Evolutionary conservation across 2,888 invertebrate genomes (phyloP).

Genomic region (Synanthedon formicaeformis): DNA sequence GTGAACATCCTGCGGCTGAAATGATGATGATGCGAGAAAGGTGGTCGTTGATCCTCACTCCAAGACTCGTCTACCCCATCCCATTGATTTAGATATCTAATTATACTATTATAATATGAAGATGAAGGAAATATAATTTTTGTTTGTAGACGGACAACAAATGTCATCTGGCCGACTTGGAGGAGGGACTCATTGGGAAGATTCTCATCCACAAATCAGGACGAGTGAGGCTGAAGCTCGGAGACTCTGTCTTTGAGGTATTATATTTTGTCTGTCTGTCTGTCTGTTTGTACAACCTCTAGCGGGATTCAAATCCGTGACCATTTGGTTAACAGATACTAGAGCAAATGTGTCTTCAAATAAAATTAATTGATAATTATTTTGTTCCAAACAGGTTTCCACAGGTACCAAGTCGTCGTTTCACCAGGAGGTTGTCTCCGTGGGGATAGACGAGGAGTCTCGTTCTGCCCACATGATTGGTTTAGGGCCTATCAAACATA

Average conservation of each 20-base stretch:
- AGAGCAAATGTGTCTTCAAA: too few species aligned
- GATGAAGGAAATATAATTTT: neutral
- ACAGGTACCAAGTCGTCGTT: slow-evolving; percentile 71
- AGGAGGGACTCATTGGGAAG: slow-evolving; percentile 72
- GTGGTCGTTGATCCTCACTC: too few species aligned
- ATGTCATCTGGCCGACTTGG: slow-evolving; percentile 53
- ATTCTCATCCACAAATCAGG: slow-evolving; percentile 71
- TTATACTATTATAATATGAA: too few species aligned
- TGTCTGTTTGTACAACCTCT: too few species aligned
- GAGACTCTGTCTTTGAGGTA: slow-evolving; percentile 69
- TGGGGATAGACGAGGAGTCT: slow-evolving; percentile 57
- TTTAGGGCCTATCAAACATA: slow-evolving; percentile 68
- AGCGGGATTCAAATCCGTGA: too few species aligned
- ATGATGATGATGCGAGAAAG: too few species aligned
- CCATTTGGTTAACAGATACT: too few species aligned
- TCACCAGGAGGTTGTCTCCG: slow-evolving; percentile 70
- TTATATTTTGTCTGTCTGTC: neutral
- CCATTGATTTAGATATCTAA: too few species aligned
- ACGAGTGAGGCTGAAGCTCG: slow-evolving; percentile 64
- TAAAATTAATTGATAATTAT: neutral
- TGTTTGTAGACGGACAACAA: slow-evolving; percentile 30
- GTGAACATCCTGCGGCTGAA: too few species aligned
- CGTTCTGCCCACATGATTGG: slow-evolving; percentile 70
- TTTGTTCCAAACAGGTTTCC: slow-evolving; percentile 38
- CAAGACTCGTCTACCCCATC: too few species aligned